phyloP scores from a whole-genome alignment of 2,113 vertebrate species.

The Dicentrarchus labrax region DNA sequence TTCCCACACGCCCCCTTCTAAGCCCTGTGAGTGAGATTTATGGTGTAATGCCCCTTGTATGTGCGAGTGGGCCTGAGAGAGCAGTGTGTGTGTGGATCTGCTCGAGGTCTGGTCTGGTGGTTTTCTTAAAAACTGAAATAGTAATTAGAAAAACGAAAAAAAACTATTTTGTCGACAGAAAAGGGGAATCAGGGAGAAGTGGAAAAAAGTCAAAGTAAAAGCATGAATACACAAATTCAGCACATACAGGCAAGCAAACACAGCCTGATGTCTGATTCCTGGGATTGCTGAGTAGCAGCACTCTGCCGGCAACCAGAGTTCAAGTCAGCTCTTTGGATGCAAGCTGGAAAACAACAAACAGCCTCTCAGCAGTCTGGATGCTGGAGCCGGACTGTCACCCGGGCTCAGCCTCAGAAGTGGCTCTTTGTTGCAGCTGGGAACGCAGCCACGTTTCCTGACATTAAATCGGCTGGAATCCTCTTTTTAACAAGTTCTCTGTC shows the following conservation, averaged over 20 bases:
- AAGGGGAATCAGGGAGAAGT: background rate
- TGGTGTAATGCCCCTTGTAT: conserved; percentile 70
- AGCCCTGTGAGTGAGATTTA: conserved; percentile 82
- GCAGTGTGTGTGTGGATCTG: conserved; percentile 36
- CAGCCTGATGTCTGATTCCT: conserved; percentile 16
- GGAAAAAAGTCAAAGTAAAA: background rate
- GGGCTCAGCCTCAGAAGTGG: conserved; percentile 60
- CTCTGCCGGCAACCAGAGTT: conserved; percentile 44
- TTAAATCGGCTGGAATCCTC: conserved; percentile 61
- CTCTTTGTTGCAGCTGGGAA: conserved; percentile 76
- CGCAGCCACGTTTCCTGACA: conserved; percentile 69
- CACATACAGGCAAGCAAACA: conserved; percentile 33
- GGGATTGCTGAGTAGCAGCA: conserved; percentile 59
- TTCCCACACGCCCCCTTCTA: conserved; percentile 81
- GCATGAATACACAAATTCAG: conserved; percentile 2
- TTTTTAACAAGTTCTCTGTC: conserved; percentile 69
- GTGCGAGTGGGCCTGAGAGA: conserved; percentile 35
- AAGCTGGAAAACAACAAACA: conserved; percentile 69
- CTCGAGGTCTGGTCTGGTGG: conserved; percentile 14
- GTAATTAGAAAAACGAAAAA: conserved; percentile 4
- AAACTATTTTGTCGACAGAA: background rate
- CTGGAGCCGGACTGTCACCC: conserved; percentile 42
- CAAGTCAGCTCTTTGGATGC: conserved; percentile 65
- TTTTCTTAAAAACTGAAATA: conserved; percentile 29
- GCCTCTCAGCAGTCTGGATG: conserved; percentile 64